Evolutionary conservation across 2,113 vertebrate genomes (phyloP), one percentile per base, ranked within the genome.

Genomic region (Gnathonemus echidnorhynchus): DNA sequence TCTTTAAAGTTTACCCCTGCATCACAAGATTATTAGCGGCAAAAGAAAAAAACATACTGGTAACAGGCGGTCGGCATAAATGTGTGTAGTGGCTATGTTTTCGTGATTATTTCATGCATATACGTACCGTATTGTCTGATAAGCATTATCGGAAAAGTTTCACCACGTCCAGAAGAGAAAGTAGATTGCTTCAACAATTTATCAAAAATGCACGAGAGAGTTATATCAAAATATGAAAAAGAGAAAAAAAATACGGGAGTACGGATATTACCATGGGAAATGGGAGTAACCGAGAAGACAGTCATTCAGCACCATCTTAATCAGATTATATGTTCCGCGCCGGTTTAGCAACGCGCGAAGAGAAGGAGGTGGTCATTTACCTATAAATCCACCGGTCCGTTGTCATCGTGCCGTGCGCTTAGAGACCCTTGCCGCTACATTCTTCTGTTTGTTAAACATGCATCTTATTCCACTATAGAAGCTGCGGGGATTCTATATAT

Each of bases 261-360:
- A 97, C 95, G 96, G 97, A 97, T 97, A 96, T 97, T 96, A 96
- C 97, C 96, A 95, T 95, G 96, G 95, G 96, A 97, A 96, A 96
- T 96, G 93, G 92, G 94, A 97, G 96, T 96, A 96, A 97, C 96
- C 95, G 94, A 92, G 70, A 39, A 39, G 94, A 92, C 93, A 94
- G 91, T 95, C 92, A 21, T 88, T 90, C 94, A 93, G 92, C 92
- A 91, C 90, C 92, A 93, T 92, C 94, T 94, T 95, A 95, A 95
- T 94, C 92, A 93, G 94, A 92, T 94, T 94, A 92, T 94, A 93
- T 93, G 94, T 92, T 88, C 90, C 66, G 91, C 90, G 89, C 89
- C 89, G 90, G 66, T 92, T 90, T 86, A 24, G 27, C 89, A 86
- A 90, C 77, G 80, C 45, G 84, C 52, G 39, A 84, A 88, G 62